Base-by-base conservation (phyloP, 2,888 invertebrate genomes). In the Drosophila acutilabella region DNA sequence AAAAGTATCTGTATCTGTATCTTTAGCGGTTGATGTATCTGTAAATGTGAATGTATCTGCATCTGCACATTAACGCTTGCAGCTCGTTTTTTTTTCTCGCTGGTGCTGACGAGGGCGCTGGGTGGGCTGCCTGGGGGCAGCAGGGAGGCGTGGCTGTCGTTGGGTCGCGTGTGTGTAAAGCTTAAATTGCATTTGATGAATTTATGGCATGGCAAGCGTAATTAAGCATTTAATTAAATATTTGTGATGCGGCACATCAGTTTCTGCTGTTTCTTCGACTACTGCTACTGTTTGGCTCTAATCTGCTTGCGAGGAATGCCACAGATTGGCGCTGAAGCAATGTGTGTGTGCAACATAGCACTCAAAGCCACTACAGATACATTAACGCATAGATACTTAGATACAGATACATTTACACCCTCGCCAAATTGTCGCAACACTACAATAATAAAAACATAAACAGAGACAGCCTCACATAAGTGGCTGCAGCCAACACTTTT, bases 141-240 rank as follows among this genome's bases (percentile, higher is more conserved):
- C 23, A 23, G 45, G 11, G 40, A 48, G 30, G n/a, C 20, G n/a
- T n/a, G 38, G 57, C 30, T 42, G 10, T 41, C 16, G 30, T 14
- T 36, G 50, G 11, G 56, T 53, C 72, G 74, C 69, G 70, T 74
- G 74, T 73, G 69, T 65, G 70, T 68, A 69, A 81, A 81, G 77
- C 80, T 88, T 88, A 81, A 89, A 89, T 88, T 90, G 90, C 89
- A 90, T 88, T 91, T 90, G 88, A 91, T 91, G 91, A 91, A 91
- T 91, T 91, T 90, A 89, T 89, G 85, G 90, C 80, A 90, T 89
- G 83, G 88, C 82, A 81, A 81, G 91, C 90, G 88, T 88, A 91
- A 91, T 91, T 91, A 91, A 91, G 85, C 88, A 88, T 90, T 91
- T 91, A 91, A 91, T 91, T 91, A 91, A 91, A 91, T 91, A 89